A percentile compares a stretch with the other conserved stretches of the same genome.
Evolutionary conservation across 1,140 invertebrate species (phyloP).

Genomic region (Halictus rubicundus): DNA sequence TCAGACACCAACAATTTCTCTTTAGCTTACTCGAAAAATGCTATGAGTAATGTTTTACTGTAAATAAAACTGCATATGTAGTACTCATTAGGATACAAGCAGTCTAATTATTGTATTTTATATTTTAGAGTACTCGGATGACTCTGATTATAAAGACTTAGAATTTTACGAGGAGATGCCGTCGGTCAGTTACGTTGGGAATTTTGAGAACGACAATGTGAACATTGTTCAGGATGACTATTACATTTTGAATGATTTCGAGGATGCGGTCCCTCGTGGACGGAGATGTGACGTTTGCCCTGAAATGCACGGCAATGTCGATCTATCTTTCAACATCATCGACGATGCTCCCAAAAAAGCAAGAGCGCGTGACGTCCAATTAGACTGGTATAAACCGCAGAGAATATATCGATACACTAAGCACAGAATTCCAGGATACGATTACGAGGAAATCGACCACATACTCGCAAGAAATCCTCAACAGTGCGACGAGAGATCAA

Average conservation of each 20-base stretch:
- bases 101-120: neutral
- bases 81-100: neutral
- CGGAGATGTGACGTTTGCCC: constrained; percentile 20
- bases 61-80: too few relatives aligned
- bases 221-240: constrained; percentile 61
- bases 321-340: constrained; percentile 11
- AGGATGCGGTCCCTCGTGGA: constrained; percentile 21
- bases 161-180: constrained; percentile 67
- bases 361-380: constrained; percentile 2
- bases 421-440: constrained; percentile 72
- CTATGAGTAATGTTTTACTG: neutral
- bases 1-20: neutral
- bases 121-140: constrained; percentile 68
- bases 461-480: constrained; percentile 44
- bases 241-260: constrained; percentile 62
- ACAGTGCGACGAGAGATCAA: constrained; percentile 69
- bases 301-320: constrained; percentile 18
- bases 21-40: neutral
- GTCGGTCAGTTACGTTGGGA: constrained; percentile 36
- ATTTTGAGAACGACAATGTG: constrained; percentile 29
- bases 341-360: constrained; percentile 5
- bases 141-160: constrained; percentile 69
- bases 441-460: constrained; percentile 72
- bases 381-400: constrained; percentile 61
- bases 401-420: constrained; percentile 76